A percentile compares a stretch with the other conserved stretches of the same genome.
phyloP scores from a whole-genome alignment of 2,113 vertebrate genomes.

The Egretta garzetta region DNA sequence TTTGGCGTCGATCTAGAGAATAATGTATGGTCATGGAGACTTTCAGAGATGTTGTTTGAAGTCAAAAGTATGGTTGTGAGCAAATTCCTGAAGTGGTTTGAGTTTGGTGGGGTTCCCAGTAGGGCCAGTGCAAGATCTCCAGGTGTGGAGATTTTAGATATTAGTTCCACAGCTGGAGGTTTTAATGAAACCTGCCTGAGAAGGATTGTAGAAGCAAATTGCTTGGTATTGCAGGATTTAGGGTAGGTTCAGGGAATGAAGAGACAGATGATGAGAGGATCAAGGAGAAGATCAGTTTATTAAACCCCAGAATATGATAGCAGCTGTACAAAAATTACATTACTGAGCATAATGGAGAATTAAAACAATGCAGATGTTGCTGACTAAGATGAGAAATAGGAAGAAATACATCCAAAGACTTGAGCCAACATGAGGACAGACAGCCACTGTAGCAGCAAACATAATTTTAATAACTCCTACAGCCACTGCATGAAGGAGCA shows the following conservation, averaged over 20 bases:
- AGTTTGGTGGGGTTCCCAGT: not conserved
- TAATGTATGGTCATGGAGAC: not conserved
- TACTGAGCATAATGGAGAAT: not conserved
- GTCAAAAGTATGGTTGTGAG: not conserved
- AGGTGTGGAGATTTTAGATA: not conserved
- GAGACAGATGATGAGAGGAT: not conserved
- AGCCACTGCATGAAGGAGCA: not conserved
- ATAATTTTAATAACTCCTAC: not conserved
- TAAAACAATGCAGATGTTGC: not conserved
- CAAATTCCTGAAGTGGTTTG: not conserved
- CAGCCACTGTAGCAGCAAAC: not conserved
- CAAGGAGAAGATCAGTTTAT: not conserved
- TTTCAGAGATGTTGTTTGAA: not conserved
- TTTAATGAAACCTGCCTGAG: not conserved
- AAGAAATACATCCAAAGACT: not conserved
- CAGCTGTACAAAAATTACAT: not conserved
- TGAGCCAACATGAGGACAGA: not conserved
- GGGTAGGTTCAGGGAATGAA: not conserved
- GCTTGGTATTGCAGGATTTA: not conserved
- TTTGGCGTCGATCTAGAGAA: accelerated
- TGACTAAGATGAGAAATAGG: not conserved
- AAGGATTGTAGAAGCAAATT: not conserved
- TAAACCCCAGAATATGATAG: not conserved
- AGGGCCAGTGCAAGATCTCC: not conserved
- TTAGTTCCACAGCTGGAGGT: not conserved